phyloP scores from a whole-genome alignment of 2,113 vertebrate genomes.

The Osmerus mordax region DNA sequence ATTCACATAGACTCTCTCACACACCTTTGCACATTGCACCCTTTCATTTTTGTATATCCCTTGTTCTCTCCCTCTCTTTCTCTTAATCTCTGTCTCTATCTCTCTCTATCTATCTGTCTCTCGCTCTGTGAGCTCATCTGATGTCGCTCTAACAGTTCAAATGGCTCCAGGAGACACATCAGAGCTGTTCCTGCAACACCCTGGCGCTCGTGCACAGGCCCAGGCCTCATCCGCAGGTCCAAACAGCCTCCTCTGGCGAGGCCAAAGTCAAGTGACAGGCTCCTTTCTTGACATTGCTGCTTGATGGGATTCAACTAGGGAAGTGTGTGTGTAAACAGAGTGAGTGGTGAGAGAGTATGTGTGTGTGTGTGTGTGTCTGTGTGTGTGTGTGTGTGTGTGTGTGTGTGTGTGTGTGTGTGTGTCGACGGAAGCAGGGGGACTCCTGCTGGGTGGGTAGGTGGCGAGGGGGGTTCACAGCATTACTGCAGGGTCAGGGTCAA shows the following conservation, averaged over 20 bases:
- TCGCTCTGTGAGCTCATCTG: slow-evolving; percentile 51
- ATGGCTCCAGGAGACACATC: slow-evolving; percentile 60
- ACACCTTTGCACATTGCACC: neutral
- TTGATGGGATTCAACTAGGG: neutral
- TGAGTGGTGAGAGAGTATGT: neutral
- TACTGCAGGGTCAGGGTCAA: neutral
- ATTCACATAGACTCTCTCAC: neutral
- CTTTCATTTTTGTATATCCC: neutral
- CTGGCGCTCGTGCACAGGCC: slow-evolving; percentile 5
- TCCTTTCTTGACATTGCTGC: neutral
- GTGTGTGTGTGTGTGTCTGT: neutral
- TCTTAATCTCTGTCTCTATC: slow-evolving; percentile 3
- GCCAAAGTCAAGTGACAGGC: neutral
- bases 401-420: neutral
- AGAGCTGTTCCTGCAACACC: neutral
- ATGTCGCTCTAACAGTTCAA: slow-evolving; percentile 59
- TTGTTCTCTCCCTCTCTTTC: neutral
- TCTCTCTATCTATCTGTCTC: neutral
- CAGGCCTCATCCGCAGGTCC: slow-evolving; percentile 34
- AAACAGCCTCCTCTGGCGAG: slow-evolving; percentile 19
- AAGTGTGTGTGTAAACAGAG: neutral
- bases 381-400: neutral
- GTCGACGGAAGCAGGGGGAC: neutral
- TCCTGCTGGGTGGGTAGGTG: neutral
- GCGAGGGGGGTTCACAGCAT: too few relatives aligned